phyloP scores from a whole-genome alignment of 2,113 vertebrate genomes.

The Phrynosoma platyrhinos region DNA sequence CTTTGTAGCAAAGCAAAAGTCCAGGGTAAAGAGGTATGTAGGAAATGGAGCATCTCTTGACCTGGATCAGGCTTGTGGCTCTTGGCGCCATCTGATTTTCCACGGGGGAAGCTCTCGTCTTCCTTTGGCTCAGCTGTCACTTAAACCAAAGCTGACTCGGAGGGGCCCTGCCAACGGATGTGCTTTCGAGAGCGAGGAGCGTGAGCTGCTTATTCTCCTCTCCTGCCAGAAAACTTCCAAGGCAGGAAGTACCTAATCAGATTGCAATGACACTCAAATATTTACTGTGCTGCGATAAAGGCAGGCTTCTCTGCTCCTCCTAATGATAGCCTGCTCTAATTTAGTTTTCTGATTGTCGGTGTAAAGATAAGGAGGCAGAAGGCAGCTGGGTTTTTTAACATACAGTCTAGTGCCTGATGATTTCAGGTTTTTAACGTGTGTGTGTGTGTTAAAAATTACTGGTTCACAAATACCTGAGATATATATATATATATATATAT shows the following conservation, averaged over 20 bases:
- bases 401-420: too few relatives aligned
- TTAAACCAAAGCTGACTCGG: neutral
- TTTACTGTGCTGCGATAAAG: constrained; percentile 26
- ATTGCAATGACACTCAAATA: neutral
- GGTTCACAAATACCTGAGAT: too few relatives aligned
- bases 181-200: neutral
- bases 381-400: constrained; percentile 28
- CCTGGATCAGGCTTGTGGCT: neutral
- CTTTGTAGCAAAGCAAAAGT: neutral
- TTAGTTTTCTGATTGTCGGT: neutral
- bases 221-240: neutral
- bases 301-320: neutral
- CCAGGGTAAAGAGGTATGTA: neutral
- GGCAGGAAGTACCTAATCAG: constrained; percentile 32
- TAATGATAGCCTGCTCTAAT: constrained; percentile 6
- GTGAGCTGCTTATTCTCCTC: neutral
- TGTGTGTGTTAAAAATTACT: too few relatives aligned
- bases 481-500: too few relatives aligned
- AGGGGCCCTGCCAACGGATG: neutral
- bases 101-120: neutral
- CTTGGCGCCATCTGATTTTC: neutral
- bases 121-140: neutral
- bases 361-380: neutral
- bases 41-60: neutral
- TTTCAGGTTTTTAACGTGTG: too few relatives aligned